Evolutionary conservation across 2,888 invertebrate species (phyloP).

Genomic region (Tinea pellionella): DNA sequence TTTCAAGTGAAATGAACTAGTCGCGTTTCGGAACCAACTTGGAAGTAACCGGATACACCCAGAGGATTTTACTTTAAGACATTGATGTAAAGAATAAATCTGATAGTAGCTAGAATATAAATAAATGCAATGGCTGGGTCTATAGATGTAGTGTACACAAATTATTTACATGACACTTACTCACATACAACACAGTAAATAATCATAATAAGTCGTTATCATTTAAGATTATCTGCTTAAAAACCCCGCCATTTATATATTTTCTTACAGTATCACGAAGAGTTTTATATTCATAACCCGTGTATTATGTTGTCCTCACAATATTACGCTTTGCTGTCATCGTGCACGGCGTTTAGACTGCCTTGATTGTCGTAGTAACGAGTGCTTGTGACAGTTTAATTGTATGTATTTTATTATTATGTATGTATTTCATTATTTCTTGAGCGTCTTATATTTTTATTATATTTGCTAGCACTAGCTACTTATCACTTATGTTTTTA

Average conservation of each 20-base stretch:
- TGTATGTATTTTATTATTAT: not conserved
- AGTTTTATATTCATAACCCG: not conserved
- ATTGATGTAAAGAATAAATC: not conserved
- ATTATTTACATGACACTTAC: conserved; percentile 6
- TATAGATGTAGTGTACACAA: not conserved
- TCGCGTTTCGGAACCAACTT: too few relatives aligned
- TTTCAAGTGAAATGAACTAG: too few relatives aligned
- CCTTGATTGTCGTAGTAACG: not conserved
- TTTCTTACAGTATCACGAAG: conserved; percentile 38
- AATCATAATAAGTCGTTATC: conserved; percentile 32
- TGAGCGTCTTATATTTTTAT: not conserved
- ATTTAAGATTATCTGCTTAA: conserved; percentile 59
- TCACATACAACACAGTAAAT: not conserved
- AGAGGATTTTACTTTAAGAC: too few relatives aligned
- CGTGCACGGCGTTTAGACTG: not conserved
- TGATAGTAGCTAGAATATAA: not conserved
- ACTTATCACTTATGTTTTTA: not conserved
- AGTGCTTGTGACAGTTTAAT: not conserved
- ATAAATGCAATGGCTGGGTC: not conserved
- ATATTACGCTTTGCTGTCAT: not conserved
- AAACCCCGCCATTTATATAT: conserved; percentile 47
- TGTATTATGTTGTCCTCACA: conserved; percentile 2
- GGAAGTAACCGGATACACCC: too few relatives aligned
- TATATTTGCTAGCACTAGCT: not conserved
- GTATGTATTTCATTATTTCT: not conserved